A percentile compares a stretch with the other conserved stretches of the same genome.
These are phyloP conservation scores for Pachydiplax longipennis DNA, from an alignment of 2,888 invertebrate genomes.

Conservation along the genomic window DNA sequence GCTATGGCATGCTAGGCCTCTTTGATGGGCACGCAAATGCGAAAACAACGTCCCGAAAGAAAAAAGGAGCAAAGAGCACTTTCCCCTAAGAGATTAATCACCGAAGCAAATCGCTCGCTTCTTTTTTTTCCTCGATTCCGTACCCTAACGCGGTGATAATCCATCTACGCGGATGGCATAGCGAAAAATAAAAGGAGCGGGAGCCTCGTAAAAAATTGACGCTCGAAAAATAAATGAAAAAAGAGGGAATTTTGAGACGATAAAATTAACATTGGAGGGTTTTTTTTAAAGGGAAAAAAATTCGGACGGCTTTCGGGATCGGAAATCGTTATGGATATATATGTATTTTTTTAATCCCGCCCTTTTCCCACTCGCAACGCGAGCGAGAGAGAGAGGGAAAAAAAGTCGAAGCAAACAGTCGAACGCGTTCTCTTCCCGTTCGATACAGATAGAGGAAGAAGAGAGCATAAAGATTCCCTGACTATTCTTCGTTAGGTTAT, in stretches of 20 bases:
- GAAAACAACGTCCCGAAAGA: background rate
- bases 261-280: background rate
- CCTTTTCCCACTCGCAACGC: background rate
- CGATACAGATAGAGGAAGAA: background rate
- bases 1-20: background rate
- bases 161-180: background rate
- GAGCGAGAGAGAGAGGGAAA: background rate
- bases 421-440: background rate
- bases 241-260: background rate
- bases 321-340: background rate
- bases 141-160: background rate
- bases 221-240: background rate
- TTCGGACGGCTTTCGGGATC: background rate
- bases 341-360: background rate
- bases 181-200: background rate
- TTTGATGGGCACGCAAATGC: background rate
- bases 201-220: background rate
- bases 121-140: background rate
- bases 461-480: background rate
- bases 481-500: conserved; percentile 3
- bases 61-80: background rate
- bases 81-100: background rate
- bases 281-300: background rate
- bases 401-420: background rate
- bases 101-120: background rate